Evolutionary conservation across 2,113 vertebrate genomes (phyloP).

Genomic region (Ahaetulla prasina): DNA sequence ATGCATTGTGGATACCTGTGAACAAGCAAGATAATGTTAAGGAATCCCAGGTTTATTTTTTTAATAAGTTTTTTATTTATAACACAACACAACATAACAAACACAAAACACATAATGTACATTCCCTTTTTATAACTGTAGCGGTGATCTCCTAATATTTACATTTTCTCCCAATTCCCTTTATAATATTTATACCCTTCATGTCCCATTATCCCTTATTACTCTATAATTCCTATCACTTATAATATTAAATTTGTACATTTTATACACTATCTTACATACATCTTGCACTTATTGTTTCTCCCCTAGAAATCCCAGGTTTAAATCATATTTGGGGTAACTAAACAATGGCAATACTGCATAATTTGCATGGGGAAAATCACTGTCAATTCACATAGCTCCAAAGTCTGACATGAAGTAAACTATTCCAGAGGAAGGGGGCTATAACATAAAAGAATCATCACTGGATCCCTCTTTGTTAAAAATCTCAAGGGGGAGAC

Average conservation of each 20-base stretch:
- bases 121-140: no score
- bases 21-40: background rate
- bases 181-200: no score
- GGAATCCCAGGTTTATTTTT: background rate
- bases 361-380: background rate
- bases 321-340: background rate
- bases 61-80: no score
- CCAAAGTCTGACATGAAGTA: background rate
- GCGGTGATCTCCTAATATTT: no score
- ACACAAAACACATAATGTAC: no score
- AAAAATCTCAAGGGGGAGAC: background rate
- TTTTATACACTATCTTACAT: no score
- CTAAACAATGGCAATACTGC: background rate
- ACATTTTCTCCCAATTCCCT: no score
- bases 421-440: background rate
- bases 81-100: no score
- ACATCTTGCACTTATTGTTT: no score
- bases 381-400: background rate
- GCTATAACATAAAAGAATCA: background rate
- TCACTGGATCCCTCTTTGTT: background rate
- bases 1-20: background rate
- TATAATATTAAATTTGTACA: no score
- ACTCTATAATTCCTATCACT: no score
- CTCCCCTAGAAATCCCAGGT: background rate
- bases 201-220: no score